These are phyloP conservation scores for Athene cunicularia DNA, from an alignment of 2,113 vertebrate genomes.

Conservation along the genomic window DNA sequence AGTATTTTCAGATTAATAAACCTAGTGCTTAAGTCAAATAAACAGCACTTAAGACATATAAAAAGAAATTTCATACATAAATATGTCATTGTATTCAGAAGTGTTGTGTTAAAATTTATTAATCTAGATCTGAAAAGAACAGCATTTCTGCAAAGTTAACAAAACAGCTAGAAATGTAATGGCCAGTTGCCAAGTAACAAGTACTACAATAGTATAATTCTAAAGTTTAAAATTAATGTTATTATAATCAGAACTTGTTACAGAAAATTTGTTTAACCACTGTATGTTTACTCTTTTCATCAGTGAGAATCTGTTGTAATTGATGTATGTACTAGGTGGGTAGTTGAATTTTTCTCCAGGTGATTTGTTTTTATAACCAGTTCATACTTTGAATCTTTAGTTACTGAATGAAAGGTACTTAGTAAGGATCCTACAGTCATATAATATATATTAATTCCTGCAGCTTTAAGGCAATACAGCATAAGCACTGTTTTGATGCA, in stretches of 20 bases:
- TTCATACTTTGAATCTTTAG: background rate
- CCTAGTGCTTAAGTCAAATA: background rate
- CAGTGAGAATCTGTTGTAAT: background rate
- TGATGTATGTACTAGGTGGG: background rate
- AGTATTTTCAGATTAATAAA: background rate
- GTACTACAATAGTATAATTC: background rate
- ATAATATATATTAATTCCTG: background rate
- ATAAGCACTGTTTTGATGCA: background rate
- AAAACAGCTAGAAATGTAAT: background rate
- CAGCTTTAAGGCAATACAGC: background rate
- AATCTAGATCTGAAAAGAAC: background rate
- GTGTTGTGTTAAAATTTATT: background rate
- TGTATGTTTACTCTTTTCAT: background rate
- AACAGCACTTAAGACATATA: background rate
- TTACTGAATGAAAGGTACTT: background rate
- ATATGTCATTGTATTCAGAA: background rate
- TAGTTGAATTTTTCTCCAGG: background rate
- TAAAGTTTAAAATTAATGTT: background rate
- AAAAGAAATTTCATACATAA: background rate
- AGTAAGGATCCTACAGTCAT: background rate
- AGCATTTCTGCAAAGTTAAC: background rate
- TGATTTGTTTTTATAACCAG: background rate
- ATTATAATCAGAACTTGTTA: background rate
- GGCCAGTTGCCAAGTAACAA: background rate
- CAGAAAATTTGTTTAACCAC: background rate